Evolutionary conservation across 1,140 invertebrate species (phyloP), one percentile per base, ranked within the genome.

Genomic region (Ceratosolen solmsi): DNA sequence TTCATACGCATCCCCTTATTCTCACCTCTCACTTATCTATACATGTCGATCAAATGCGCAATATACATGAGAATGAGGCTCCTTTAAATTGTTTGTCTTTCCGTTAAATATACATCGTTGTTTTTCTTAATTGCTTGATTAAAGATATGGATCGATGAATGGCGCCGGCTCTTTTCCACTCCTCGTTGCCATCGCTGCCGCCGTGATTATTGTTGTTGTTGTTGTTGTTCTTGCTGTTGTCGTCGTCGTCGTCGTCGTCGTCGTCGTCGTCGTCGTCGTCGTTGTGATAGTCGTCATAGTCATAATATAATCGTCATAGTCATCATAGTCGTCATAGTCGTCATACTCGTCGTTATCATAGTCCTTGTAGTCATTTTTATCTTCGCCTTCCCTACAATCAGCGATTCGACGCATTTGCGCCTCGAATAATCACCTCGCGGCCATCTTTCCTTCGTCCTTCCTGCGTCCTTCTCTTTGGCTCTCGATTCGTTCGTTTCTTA

Each of bases 141-240:
- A 90, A 90, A 89, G 91, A 92, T 92, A 92, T 92, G 91, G 88
- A 91, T 92, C 87, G 84, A 86, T 84, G 78, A 86, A 87, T 86
- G n/a, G 71, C 41, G 79, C 63, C 81, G 82, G 71, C 46, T 72
- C 81, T 82, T 79, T 83, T 41, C 30, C 20, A 9, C 54, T 41
- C 51, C n/a, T 49, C 38, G 38, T n/a, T 11, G 1, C 20, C 33
- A n/a, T 1, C n/a, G n/a, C n/a, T n/a, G n/a, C n/a, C n/a, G n/a
- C n/a, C n/a, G n/a, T n/a, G n/a, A n/a, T n/a, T n/a, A n/a, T n/a
- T n/a, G n/a, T n/a, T n/a, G n/a, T n/a, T n/a, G n/a, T n/a, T n/a
- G n/a, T n/a, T n/a, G n/a, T n/a, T n/a, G n/a, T n/a, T n/a, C n/a
- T n/a, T n/a, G n/a, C n/a, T n/a, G n/a, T n/a, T n/a, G n/a, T n/a